phyloP scores from a whole-genome alignment of 2,113 vertebrate genomes.

The cattle (Bos taurus) region ARS-UCD2.0 NC_037345.1:18229001-18229500 shows the following conservation, averaged over 20 bases:
- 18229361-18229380: not conserved
- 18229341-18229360: not conserved
- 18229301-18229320: not conserved
- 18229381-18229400: not conserved
- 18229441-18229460: not conserved
- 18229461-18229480: not conserved
- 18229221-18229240: not conserved
- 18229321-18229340: not conserved
- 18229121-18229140: not conserved
- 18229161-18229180: not conserved
- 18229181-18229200: not conserved
- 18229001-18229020: not conserved
- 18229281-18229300: not conserved
- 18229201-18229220: not conserved
- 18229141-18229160: not conserved
- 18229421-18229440: not conserved
- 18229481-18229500: not conserved
- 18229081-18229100: not conserved
- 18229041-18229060: fast-evolving
- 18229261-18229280: slow-evolving; percentile 6
- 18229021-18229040: not conserved
- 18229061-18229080: not conserved
- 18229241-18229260: not conserved
- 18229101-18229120: not conserved
- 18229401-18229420: not conserved